Evolutionary conservation across 2,888 invertebrate species (phyloP), one percentile per base, ranked within the genome.

Genomic region (Protodeltote pygarga): DNA sequence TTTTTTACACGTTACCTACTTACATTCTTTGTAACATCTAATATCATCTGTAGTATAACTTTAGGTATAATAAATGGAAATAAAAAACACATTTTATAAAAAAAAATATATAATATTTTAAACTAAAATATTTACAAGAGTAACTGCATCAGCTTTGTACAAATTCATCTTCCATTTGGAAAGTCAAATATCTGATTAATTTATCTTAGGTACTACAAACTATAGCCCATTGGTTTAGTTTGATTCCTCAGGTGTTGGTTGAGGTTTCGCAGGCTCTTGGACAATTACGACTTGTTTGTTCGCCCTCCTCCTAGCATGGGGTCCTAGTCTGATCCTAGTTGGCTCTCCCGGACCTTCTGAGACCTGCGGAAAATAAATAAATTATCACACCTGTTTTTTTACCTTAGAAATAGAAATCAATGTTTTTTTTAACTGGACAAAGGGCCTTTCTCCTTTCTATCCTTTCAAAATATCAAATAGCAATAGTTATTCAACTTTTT

Each of bases 241-340:
- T 35, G 50, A 42, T 34, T 50, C 50, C 27, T 65, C 5, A 14
- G 45, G 5, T 33, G 63, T 47, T 33, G 27, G 50, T 3, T 62
- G 28, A n/a, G 63, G 32, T 11, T 70, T 54, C 19, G 51, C 23
- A 2, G 47, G 37, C 40, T 80, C 73, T 46, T 81, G 66, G 4
- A 82, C 48, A 11, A 81, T 44, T 0, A 81, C 54, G 0, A 78
- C 74, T 35, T 76, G 75, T 54, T 82, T 85, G 50, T 77, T 77
- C 0, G 81, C 85, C 33, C 85, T 70, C 35, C 85, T 79, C 28
- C 85, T 76, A 1, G 83, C 86, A 16, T 79, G 78, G 0, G 81
- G 85, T 4, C 87, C 83, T 1, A 76, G 63, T 15, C 80, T 73
- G 2, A 79, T 61, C 29, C 65, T 73, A 1, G 76, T 61, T 2